A percentile compares a stretch with the other conserved stretches of the same genome.
These are phyloP conservation scores for Ptychoptera albimana DNA, from an alignment of 2,888 invertebrate genomes.

Conservation along the genomic window DNA sequence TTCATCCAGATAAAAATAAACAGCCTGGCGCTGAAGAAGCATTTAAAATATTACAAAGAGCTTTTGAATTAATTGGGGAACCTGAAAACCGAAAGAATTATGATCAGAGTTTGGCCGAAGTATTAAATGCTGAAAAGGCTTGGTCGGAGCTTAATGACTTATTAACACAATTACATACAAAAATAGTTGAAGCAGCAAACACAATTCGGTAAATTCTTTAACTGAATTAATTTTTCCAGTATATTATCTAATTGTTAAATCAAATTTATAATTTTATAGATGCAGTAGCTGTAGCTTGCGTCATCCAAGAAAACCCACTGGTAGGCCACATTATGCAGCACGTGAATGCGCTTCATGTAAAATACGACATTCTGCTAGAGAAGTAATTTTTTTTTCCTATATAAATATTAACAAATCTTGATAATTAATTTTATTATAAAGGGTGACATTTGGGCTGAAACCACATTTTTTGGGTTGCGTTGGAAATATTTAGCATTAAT, in stretches of 20 bases:
- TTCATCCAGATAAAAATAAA: constrained; percentile 92
- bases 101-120: constrained; percentile 55
- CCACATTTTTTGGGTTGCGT: constrained; percentile 69
- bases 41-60: constrained; percentile 87
- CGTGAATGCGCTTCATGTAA: constrained; percentile 81
- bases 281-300: constrained; percentile 88
- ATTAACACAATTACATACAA: constrained; percentile 75
- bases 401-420: not conserved
- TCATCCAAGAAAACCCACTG: constrained; percentile 73
- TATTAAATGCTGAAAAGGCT: constrained; percentile 68
- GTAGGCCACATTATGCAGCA: constrained; percentile 81
- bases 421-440: constrained; percentile 20
- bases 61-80: constrained; percentile 88
- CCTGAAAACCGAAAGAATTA: constrained; percentile 62
- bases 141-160: constrained; percentile 80
- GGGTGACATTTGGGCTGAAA: constrained; percentile 96
- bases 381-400: no score
- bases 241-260: not conserved
- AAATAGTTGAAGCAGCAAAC: constrained; percentile 88
- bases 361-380: constrained; percentile 77
- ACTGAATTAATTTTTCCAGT: constrained; percentile 1
- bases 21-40: constrained; percentile 93
- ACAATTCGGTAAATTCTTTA: constrained; percentile 55
- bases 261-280: constrained; percentile 26
- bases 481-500: constrained; percentile 95